A percentile compares a stretch with the other conserved stretches of the same genome.
phyloP scores from a whole-genome alignment of 2,797 vertebrate genomes.

The Austrolebias charrua region DNA sequence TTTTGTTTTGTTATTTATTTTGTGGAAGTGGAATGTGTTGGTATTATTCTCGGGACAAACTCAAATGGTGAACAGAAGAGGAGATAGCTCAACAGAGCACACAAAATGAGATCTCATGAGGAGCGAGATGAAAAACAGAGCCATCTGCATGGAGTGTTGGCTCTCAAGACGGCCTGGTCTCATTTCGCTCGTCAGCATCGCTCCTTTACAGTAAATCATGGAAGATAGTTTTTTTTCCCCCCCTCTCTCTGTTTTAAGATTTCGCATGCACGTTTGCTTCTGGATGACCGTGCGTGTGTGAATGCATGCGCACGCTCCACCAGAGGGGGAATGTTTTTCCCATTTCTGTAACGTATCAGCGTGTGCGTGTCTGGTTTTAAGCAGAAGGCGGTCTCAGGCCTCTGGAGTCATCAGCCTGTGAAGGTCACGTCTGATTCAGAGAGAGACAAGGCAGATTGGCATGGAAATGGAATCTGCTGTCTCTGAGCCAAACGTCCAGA shows the following conservation, averaged over 20 bases:
- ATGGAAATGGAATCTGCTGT: constrained; percentile 81
- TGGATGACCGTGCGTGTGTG: constrained; percentile 34
- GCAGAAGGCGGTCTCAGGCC: constrained; percentile 66
- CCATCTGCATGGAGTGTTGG: constrained; percentile 75
- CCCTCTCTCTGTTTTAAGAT: constrained; percentile 32
- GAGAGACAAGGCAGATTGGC: constrained; percentile 80
- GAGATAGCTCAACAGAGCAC: constrained; percentile 66
- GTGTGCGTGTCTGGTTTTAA: constrained; percentile 61
- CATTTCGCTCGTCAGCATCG: constrained; percentile 73
- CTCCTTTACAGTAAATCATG: constrained; percentile 74
- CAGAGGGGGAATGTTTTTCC: constrained; percentile 51
- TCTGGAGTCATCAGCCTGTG: constrained; percentile 77
- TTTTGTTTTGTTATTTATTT: constrained; percentile 72
- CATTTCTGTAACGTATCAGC: constrained; percentile 54
- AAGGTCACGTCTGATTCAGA: constrained; percentile 79
- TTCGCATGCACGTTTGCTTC: constrained; percentile 25
- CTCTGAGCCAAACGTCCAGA: constrained; percentile 75
- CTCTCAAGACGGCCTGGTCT: constrained; percentile 75
- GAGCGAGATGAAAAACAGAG: constrained; percentile 76
- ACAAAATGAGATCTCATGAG: constrained; percentile 78
- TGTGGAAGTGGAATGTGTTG: constrained; percentile 66
- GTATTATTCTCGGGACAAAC: constrained; percentile 73
- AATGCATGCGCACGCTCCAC: constrained; percentile 34
- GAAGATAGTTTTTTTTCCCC: constrained; percentile 30
- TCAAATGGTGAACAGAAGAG: constrained; percentile 44